Percentiles rank a stretch among this genome's conserved stretches.
Evolutionary conservation across 2,888 invertebrate genomes (phyloP).

Genomic region (Drosophila buzzatii): DNA sequence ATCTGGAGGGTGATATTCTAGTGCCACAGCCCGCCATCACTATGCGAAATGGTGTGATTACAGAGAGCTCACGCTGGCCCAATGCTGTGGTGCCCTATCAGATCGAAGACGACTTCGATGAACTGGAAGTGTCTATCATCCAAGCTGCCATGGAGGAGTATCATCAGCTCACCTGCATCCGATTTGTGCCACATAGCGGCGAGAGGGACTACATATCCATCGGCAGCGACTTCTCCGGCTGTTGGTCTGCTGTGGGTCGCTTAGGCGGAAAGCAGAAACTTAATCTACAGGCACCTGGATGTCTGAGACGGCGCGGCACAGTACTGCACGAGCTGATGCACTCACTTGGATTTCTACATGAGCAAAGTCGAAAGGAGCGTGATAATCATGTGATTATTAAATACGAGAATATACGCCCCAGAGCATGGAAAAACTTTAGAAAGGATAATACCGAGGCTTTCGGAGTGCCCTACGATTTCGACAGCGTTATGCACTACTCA

Average conservation of each 20-base stretch:
- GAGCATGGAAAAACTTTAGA: slow-evolving; percentile 89
- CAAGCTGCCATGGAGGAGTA: slow-evolving; percentile 90
- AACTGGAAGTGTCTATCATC: slow-evolving; percentile 87
- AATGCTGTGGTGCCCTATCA: slow-evolving; percentile 89
- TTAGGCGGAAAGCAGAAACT: slow-evolving; percentile 88
- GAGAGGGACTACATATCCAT: slow-evolving; percentile 90
- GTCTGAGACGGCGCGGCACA: slow-evolving; percentile 89
- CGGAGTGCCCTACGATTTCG: slow-evolving; percentile 91
- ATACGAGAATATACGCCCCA: slow-evolving; percentile 89
- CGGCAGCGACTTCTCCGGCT: slow-evolving; percentile 89
- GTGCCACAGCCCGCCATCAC: slow-evolving; percentile 85
- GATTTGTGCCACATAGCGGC: slow-evolving; percentile 88
- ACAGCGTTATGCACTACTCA: slow-evolving; percentile 94
- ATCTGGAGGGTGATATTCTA: slow-evolving; percentile 92
- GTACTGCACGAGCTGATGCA: slow-evolving; percentile 92
- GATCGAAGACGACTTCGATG: slow-evolving; percentile 88
- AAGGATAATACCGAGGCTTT: slow-evolving; percentile 88
- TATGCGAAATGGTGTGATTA: slow-evolving; percentile 87
- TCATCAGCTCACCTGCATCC: slow-evolving; percentile 91
- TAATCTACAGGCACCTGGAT: slow-evolving; percentile 91
- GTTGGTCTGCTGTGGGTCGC: slow-evolving; percentile 92
- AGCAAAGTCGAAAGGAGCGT: slow-evolving; percentile 92
- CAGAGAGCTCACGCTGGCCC: slow-evolving; percentile 88
- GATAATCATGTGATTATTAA: slow-evolving; percentile 89
- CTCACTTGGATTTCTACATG: slow-evolving; percentile 92